phyloP scores from a whole-genome alignment of 2,113 vertebrate genomes.

The Picathartes gymnocephalus region DNA sequence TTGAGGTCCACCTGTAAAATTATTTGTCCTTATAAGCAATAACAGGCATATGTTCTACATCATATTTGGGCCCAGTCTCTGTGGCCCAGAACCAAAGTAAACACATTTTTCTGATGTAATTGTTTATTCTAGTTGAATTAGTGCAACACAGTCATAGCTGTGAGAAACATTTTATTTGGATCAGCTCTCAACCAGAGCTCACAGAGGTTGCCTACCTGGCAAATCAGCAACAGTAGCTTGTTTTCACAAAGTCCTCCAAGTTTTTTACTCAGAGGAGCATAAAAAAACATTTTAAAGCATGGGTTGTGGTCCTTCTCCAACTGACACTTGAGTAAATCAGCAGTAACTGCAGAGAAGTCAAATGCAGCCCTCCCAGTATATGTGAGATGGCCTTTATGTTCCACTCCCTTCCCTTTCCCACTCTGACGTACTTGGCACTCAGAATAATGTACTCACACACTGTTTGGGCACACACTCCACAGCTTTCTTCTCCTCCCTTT shows the following conservation, averaged over 20 bases:
- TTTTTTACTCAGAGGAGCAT: slow-evolving; percentile 44
- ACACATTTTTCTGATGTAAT: slow-evolving; percentile 79
- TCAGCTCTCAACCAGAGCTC: slow-evolving; percentile 50
- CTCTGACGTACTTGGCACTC: neutral
- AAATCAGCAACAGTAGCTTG: slow-evolving; percentile 61
- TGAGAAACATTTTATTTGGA: slow-evolving; percentile 74
- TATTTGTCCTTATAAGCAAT: slow-evolving; percentile 71
- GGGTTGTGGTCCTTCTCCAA: slow-evolving; percentile 40
- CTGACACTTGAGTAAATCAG: slow-evolving; percentile 44
- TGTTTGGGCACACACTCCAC: neutral
- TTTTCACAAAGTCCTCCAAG: slow-evolving; percentile 60
- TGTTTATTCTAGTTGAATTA: slow-evolving; percentile 76
- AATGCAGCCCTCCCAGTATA: neutral
- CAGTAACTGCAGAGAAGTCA: neutral
- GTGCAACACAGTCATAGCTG: slow-evolving; percentile 62
- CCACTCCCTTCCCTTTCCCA: neutral
- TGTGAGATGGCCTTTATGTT: neutral
- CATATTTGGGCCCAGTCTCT: slow-evolving; percentile 67
- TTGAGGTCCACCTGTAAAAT: slow-evolving; percentile 77
- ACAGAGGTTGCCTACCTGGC: slow-evolving; percentile 66
- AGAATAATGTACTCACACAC: neutral
- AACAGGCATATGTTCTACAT: slow-evolving; percentile 76
- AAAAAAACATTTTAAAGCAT: slow-evolving; percentile 55
- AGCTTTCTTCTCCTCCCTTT: neutral
- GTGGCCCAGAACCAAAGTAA: slow-evolving; percentile 77